Evolutionary conservation across 2,888 invertebrate genomes (phyloP), one percentile per base, ranked within the genome.

Genomic region (Volucella zonaria): DNA sequence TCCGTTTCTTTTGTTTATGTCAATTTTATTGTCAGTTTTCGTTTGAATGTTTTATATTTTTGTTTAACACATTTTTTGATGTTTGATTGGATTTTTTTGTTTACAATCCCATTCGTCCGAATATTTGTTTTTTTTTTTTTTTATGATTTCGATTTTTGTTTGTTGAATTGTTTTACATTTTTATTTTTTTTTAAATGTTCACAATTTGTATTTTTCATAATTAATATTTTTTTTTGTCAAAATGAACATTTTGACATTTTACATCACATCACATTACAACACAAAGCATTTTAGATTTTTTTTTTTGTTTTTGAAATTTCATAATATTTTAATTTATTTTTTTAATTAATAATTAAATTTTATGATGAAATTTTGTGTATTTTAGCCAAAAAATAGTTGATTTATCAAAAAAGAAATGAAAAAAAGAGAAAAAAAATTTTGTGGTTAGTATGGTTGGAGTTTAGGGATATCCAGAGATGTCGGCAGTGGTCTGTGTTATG

Each of bases 1-100:
- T 96, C 92, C 97, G 95, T 92, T 95, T 96, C 97, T 97, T 31
- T 18, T 66, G 76, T 58, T 59, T 23, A 23, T 31, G 31, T 31
- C 31, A 31, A 31, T 31, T n/a, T 31, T 0, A 31, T 75, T 52
- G 64, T 49, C 49, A 74, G 45, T 68, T 59, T 45, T 31, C 38
- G 8, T 58, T 66, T 76, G 62, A 62, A 40, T 54, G 18, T 64
- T 45, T 47, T 73, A 45, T 56, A 10, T 42, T 31, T 68, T 11
- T 42, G 64, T 49, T 47, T 71, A 75, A 54, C 43, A 23, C 47
- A 54, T 64, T 70, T 51, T 14, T 58, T 70, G 75, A 15, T 45
- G 68, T 80, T 61, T 61, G 11, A 10, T 74, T 68, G 71, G 68
- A 15, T 56, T 51, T 73, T 51, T 64, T 58, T 70, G 38, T n/a